Base-by-base conservation (phyloP, 2,888 invertebrate species). In the Philhelius pedissequus region DNA sequence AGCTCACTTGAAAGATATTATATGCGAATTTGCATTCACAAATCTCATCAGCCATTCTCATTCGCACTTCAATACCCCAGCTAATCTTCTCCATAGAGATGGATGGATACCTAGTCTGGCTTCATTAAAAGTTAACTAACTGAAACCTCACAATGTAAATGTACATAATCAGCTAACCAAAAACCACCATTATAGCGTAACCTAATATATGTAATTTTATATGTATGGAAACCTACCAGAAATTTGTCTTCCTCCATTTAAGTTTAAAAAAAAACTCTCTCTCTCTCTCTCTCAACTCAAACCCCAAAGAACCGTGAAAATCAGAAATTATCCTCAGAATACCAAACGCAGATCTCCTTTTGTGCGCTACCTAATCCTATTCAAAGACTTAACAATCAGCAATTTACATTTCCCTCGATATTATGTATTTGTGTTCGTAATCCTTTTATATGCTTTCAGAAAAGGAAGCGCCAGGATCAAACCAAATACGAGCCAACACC, bases 311-410 rank as follows among this genome's bases (percentile, higher is more conserved):
- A 78, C 48, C 64, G 40, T 58, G 52, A 40, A 73, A 71, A 64
- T 50, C 56, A 52, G 56, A 64, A 78, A 78, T 78, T 73, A 71
- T 71, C 56, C 64, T 58, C 56, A 30, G 27, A 69, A 69, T 69
- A 52, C 35, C 45, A 66, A 78, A 48, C 48, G 32, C 56, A 60
- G 50, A 38, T 32, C 64, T 50, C 43, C 62, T 68, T n/a, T 60
- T 70, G 64, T 64, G 64, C 32, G 20, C 62, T 54, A 32, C 62
- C 60, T 77, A 73, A 77, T 77, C 68, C 78, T 40, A 62, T 48
- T 68, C 73, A 20, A 69, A 64, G 45, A 68, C 62, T 56, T 77
- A 54, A 73, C 43, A 82, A 78, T 73, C 82, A 69, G 56, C 82
- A 68, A 71, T 77, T 73, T 68, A 60, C 52, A 45, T 66, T 66